Conservation (phyloP, 2,797 vertebrate genomes). For the Xenentodon cancila region DNA sequence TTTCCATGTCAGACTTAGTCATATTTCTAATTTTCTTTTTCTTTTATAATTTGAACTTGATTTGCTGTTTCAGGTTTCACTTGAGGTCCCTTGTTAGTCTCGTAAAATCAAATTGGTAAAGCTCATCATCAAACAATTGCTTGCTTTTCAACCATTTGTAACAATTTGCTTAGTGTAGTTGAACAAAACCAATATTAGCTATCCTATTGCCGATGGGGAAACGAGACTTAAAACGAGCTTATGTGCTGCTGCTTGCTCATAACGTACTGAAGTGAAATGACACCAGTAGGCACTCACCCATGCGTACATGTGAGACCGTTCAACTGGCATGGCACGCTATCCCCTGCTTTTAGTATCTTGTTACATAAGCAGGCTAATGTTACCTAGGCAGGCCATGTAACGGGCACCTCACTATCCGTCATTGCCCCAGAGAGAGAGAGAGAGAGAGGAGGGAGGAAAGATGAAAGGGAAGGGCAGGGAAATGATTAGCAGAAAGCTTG, state of each 20-base stretch:
- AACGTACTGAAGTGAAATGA: conserved; percentile 44
- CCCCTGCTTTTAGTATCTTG: conserved; percentile 42
- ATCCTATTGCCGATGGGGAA: conserved; percentile 26
- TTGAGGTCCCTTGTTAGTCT: neutral
- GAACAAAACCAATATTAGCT: conserved; percentile 16
- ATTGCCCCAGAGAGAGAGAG: conserved; percentile 18
- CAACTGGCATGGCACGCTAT: conserved; percentile 39
- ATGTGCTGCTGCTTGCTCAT: conserved; percentile 37
- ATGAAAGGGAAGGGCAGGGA: neutral
- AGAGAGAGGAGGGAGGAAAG: conserved; percentile 2
- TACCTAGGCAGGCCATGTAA: conserved; percentile 54
- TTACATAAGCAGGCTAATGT: conserved; percentile 70
- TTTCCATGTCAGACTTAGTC: neutral
- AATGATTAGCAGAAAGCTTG: conserved; percentile 31
- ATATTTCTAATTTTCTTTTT: neutral
- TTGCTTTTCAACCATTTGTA: conserved; percentile 1
- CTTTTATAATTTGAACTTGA: too few relatives aligned
- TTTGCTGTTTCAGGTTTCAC: too few relatives aligned
- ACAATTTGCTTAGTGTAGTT: neutral
- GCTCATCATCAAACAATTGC: neutral
- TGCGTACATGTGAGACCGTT: conserved; percentile 40
- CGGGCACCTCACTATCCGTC: conserved; percentile 57
- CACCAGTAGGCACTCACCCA: conserved; percentile 47
- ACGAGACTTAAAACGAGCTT: conserved; percentile 23
- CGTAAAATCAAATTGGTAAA: neutral